Evolutionary conservation across 2,888 invertebrate genomes (phyloP).

Genomic region (Lycophotia porphyrea): DNA sequence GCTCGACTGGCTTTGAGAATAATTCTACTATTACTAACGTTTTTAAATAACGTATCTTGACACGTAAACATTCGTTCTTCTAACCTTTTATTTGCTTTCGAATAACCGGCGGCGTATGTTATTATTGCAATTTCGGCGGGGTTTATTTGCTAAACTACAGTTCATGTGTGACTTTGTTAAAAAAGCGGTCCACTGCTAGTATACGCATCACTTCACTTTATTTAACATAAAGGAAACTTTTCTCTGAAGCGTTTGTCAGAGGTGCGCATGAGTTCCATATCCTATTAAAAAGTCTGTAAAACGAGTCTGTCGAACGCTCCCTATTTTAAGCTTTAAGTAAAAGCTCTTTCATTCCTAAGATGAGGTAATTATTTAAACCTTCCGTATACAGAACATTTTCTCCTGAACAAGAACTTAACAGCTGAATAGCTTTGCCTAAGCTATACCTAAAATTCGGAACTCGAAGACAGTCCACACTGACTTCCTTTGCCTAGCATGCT

Average conservation of each 20-base stretch:
- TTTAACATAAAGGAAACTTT: background rate
- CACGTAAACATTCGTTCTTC: background rate
- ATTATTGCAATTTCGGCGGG: background rate
- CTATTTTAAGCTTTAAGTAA: background rate
- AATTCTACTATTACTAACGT: constrained; percentile 10
- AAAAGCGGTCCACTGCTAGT: constrained; percentile 13
- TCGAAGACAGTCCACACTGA: background rate
- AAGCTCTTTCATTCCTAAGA: constrained; percentile 1
- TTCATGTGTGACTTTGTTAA: constrained; percentile 1
- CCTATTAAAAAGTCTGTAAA: background rate
- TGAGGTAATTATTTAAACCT: constrained; percentile 3
- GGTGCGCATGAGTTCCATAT: background rate
- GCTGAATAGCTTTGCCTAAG: background rate
- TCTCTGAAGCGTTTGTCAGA: background rate
- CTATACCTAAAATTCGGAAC: constrained; percentile 16
- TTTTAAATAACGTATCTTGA: background rate
- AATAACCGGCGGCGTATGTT: background rate
- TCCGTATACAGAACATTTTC: constrained; percentile 4
- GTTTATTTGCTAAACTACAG: constrained; percentile 1
- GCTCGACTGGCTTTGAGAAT: constrained; percentile 27
- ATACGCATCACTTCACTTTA: background rate
- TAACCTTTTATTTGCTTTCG: background rate
- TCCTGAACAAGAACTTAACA: constrained; percentile 8
- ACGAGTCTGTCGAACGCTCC: background rate
- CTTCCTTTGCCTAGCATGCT: background rate